These are phyloP conservation scores for Synanthedon myopaeformis DNA, from an alignment of 2,888 invertebrate species.

Conservation along the genomic window DNA sequence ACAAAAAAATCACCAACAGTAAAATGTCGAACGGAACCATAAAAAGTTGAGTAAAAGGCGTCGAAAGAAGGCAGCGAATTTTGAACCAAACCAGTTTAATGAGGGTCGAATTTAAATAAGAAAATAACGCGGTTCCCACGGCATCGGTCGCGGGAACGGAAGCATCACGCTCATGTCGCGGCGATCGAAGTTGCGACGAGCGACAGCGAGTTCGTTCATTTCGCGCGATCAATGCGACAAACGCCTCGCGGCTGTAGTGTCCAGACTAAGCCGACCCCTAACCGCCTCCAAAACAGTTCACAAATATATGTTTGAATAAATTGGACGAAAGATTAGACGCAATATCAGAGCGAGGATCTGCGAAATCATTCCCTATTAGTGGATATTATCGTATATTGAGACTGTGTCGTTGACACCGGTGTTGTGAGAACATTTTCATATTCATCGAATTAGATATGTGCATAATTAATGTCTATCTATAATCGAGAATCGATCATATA, in stretches of 20 bases:
- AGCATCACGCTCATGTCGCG: conserved; percentile 31
- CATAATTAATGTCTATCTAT: no score
- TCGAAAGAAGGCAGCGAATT: conserved; percentile 70
- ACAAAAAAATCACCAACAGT: conserved; percentile 51
- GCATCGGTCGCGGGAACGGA: conserved; percentile 67
- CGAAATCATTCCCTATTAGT: conserved; percentile 41
- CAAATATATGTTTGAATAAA: conserved; percentile 25
- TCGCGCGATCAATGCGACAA: conserved; percentile 31
- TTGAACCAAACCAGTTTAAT: conserved; percentile 69
- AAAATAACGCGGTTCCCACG: conserved; percentile 69
- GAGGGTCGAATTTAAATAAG: conserved; percentile 70
- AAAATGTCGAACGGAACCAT: conserved; percentile 67
- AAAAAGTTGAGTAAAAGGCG: conserved; percentile 70
- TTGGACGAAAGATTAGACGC: conserved; percentile 16
- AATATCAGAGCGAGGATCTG: conserved; percentile 29
- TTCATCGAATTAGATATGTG: no score
- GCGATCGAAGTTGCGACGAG: not conserved
- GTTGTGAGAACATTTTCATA: conserved; percentile 25
- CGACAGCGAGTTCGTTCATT: conserved; percentile 10
- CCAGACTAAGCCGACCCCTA: not conserved
- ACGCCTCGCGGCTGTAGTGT: conserved; percentile 8
- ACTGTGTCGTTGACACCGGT: conserved; percentile 30
- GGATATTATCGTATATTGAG: conserved; percentile 31
- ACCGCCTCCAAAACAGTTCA: not conserved
- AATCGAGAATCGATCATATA: no score